A percentile compares a stretch with the other conserved stretches of the same genome.
phyloP scores from a whole-genome alignment of 1,140 invertebrate genomes.

The Magallana gigas region DNA sequence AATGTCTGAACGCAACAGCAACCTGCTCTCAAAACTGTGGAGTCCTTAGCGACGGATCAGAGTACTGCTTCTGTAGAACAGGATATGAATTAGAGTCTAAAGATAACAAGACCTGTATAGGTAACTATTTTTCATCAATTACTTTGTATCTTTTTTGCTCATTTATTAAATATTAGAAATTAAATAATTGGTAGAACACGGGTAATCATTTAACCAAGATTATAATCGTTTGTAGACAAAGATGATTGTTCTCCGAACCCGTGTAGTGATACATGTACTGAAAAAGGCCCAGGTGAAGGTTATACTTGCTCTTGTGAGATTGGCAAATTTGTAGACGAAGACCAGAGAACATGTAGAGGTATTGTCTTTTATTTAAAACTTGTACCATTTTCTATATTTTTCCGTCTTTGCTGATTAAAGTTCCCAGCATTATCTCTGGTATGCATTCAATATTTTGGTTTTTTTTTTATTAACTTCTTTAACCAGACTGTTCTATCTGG shows the following conservation, averaged over 20 bases:
- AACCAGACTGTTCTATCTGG: conserved; percentile 41
- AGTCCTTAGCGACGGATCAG: conserved; percentile 31
- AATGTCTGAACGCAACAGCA: conserved; percentile 1
- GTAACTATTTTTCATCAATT: not conserved
- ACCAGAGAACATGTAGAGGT: conserved; percentile 49
- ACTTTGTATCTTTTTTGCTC: not conserved
- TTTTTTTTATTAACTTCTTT: not conserved
- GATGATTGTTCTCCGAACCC: conserved; percentile 52
- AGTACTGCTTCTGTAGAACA: conserved; percentile 42
- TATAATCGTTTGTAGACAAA: conserved; percentile 39
- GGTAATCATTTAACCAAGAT: not conserved
- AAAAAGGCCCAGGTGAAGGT: conserved; percentile 53
- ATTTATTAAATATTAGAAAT: not conserved
- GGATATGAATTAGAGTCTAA: conserved; percentile 20
- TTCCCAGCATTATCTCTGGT: too few species aligned
- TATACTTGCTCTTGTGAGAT: conserved; percentile 58
- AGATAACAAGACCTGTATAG: not conserved
- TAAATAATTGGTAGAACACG: not conserved
- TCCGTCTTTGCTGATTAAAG: too few species aligned
- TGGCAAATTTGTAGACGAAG: conserved; percentile 53
- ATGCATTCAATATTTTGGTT: not conserved
- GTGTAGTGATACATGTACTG: conserved; percentile 31
- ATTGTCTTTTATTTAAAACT: not conserved
- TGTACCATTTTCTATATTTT: too few species aligned
- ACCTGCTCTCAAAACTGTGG: conserved; percentile 40